Conservation (phyloP, 2,888 invertebrate genomes). For the Clostera curtula region DNA sequence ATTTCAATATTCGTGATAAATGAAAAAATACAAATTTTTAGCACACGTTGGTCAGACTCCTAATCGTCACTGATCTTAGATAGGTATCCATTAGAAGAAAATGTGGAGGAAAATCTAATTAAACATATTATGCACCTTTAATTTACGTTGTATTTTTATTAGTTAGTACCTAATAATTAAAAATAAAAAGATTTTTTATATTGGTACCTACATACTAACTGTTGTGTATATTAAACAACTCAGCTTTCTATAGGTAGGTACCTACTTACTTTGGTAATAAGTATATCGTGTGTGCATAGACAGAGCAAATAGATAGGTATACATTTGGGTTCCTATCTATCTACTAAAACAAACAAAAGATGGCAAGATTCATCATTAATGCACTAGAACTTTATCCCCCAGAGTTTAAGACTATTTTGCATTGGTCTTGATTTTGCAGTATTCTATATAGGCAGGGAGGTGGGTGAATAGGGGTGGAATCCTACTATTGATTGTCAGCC, state of each 20-base stretch:
- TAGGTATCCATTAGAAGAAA: too few relatives aligned
- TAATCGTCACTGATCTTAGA: too few relatives aligned
- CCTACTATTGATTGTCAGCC: conserved; percentile 64
- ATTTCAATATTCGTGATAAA: too few relatives aligned
- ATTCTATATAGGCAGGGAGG: conserved; percentile 25
- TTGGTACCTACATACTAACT: too few relatives aligned
- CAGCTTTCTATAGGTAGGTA: conserved; percentile 4
- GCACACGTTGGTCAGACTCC: too few relatives aligned
- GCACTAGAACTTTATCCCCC: conserved; percentile 23
- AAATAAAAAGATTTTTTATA: too few relatives aligned
- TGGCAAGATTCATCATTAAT: conserved; percentile 38
- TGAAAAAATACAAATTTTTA: too few relatives aligned
- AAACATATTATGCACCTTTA: too few relatives aligned
- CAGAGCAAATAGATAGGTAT: conserved; percentile 7
- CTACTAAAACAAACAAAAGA: conserved; percentile 45
- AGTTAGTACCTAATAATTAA: too few relatives aligned
- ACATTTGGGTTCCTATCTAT: conserved; percentile 22
- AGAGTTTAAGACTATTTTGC: conserved; percentile 27
- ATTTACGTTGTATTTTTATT: too few relatives aligned
- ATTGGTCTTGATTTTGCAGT: conserved; percentile 16
- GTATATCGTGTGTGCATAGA: conserved; percentile 2
- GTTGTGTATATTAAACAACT: too few relatives aligned
- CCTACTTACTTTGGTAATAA: not conserved
- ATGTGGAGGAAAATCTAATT: too few relatives aligned
- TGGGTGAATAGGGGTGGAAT: conserved; percentile 57